Percentiles rank a stretch among this genome's conserved stretches.
These are phyloP conservation scores for Eulacestoma nigropectus DNA, from an alignment of 2,113 vertebrate genomes.

Conservation along the genomic window DNA sequence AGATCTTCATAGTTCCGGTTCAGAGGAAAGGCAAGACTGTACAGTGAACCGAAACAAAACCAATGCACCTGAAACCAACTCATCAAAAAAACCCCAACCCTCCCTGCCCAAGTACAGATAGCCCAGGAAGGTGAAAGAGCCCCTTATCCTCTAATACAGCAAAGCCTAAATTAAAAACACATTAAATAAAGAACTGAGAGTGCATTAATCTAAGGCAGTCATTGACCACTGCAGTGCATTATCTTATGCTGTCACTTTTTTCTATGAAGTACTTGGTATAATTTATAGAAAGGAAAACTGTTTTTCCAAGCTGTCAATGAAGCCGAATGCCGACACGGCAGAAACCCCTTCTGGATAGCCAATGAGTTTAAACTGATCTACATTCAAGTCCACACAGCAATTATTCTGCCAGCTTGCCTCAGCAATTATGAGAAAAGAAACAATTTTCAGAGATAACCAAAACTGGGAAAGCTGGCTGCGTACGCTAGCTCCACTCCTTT, in stretches of 20 bases:
- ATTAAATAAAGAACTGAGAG: background rate
- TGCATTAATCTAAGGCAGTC: background rate
- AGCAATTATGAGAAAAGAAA: conserved; percentile 8
- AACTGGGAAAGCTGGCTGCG: conserved; percentile 1
- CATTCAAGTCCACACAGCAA: conserved; percentile 4
- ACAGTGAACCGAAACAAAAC: background rate
- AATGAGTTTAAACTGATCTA: background rate
- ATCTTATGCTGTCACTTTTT: background rate
- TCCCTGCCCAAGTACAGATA: background rate
- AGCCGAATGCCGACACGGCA: background rate
- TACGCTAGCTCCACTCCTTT: background rate
- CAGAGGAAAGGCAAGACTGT: background rate
- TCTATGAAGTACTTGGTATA: background rate
- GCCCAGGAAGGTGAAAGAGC: background rate
- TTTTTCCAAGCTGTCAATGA: background rate
- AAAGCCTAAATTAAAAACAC: background rate
- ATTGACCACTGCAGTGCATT: background rate
- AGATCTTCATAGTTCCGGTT: background rate
- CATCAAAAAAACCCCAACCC: background rate
- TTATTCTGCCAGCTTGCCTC: background rate
- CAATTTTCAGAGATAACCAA: conserved; percentile 20
- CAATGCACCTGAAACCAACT: background rate
- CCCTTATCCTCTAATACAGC: background rate
- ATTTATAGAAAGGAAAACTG: background rate
- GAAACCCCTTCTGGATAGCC: background rate